Conservation (phyloP, 2,797 vertebrate genomes). For the Valencia hispanica region DNA sequence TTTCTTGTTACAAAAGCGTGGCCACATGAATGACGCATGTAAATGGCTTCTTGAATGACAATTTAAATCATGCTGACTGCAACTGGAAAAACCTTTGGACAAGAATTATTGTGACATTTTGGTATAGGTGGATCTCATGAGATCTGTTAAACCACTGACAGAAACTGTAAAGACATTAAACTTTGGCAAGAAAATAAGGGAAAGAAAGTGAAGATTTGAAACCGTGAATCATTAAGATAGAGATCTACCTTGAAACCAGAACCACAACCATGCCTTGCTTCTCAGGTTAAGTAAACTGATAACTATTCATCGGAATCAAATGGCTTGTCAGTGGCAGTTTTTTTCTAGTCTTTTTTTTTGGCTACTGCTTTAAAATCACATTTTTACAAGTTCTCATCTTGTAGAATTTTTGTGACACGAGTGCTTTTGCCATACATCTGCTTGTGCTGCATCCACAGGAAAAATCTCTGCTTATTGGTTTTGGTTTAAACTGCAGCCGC, state of each 20-base stretch:
- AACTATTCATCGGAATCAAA: conserved; percentile 8
- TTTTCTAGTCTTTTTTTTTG: not conserved
- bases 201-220: not conserved
- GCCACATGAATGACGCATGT: not conserved
- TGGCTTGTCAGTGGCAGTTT: too few relatives aligned
- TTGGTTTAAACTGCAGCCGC: not conserved
- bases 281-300: conserved; percentile 31
- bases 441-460: not conserved
- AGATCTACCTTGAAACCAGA: not conserved
- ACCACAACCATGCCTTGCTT: not conserved
- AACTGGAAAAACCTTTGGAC: not conserved
- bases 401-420: not conserved
- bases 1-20: not conserved
- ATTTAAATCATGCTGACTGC: not conserved
- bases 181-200: not conserved
- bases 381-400: conserved; percentile 1
- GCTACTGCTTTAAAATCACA: conserved; percentile 21
- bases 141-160: not conserved
- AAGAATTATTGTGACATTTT: not conserved
- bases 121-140: not conserved
- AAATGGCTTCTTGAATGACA: not conserved
- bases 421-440: not conserved
- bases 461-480: not conserved
- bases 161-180: not conserved
- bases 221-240: not conserved